Conservation (phyloP, 2,113 vertebrate genomes). For the Larimichthys polyactis region DNA sequence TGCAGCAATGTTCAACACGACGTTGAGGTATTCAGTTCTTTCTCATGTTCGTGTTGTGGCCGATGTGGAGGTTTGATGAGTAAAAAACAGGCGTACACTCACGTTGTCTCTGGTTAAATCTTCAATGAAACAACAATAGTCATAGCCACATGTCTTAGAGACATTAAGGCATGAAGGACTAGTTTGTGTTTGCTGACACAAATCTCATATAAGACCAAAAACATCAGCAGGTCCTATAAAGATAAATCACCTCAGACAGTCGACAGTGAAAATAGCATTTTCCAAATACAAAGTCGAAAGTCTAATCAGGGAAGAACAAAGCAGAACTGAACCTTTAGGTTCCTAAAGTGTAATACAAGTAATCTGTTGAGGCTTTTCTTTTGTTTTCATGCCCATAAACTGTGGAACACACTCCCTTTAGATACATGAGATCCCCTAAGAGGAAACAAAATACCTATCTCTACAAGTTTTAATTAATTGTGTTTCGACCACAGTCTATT, state of each 20-base stretch:
- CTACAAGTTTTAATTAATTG: no score
- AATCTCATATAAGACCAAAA: not conserved
- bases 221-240: not conserved
- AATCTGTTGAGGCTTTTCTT: no score
- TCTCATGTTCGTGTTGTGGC: not conserved
- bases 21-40: no score
- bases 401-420: no score
- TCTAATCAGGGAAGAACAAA: not conserved
- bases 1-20: not conserved
- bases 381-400: no score
- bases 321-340: not conserved
- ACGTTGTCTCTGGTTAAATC: not conserved
- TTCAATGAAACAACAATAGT: not conserved
- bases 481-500: no score
- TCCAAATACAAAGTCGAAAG: not conserved
- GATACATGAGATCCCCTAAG: no score
- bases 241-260: not conserved
- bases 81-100: not conserved
- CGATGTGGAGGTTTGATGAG: not conserved
- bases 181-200: not conserved
- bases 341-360: no score
- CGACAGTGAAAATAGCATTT: no score
- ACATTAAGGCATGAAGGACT: not conserved
- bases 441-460: no score
- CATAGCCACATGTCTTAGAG: not conserved